Conservation (phyloP, 2,888 invertebrate genomes). For the Trichacis sp. region DNA sequence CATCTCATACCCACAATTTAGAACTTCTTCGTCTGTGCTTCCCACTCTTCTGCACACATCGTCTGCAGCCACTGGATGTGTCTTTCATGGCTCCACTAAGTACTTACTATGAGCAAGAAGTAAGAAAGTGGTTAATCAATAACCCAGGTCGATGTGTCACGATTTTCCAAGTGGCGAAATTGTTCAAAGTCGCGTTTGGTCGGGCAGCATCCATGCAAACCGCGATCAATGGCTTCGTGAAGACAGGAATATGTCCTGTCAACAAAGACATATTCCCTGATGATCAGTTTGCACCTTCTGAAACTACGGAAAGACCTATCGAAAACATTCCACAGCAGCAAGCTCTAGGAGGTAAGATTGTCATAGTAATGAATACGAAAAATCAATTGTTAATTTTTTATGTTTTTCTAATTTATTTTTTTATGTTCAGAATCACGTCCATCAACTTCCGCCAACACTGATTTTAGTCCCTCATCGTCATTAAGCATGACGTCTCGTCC, state of each 20-base stretch:
- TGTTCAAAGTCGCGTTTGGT: neutral
- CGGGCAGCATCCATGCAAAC: neutral
- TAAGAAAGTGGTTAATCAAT: conserved; percentile 45
- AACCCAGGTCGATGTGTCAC: conserved; percentile 36
- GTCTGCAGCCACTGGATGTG: conserved; percentile 51
- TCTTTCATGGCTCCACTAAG: conserved; percentile 50
- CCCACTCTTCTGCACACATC: conserved; percentile 54
- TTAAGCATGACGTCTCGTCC: too few relatives aligned
- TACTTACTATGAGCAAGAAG: conserved; percentile 45
- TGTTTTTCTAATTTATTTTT: too few relatives aligned
- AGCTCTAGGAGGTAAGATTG: too few relatives aligned
- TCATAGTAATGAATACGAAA: too few relatives aligned
- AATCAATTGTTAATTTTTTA: too few relatives aligned
- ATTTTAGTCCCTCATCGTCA: too few relatives aligned
- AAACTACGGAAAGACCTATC: too few relatives aligned
- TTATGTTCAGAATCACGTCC: too few relatives aligned
- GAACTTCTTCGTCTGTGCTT: conserved; percentile 54
- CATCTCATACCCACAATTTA: conserved; percentile 56
- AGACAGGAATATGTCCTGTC: neutral
- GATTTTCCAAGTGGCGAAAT: neutral
- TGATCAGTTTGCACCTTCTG: too few relatives aligned
- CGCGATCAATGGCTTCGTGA: neutral
- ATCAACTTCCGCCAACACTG: too few relatives aligned
- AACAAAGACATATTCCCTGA: neutral
- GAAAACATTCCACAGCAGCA: too few relatives aligned